These are phyloP conservation scores for Himalopsyche japonica DNA, from an alignment of 2,888 invertebrate species.

Conservation along the genomic window DNA sequence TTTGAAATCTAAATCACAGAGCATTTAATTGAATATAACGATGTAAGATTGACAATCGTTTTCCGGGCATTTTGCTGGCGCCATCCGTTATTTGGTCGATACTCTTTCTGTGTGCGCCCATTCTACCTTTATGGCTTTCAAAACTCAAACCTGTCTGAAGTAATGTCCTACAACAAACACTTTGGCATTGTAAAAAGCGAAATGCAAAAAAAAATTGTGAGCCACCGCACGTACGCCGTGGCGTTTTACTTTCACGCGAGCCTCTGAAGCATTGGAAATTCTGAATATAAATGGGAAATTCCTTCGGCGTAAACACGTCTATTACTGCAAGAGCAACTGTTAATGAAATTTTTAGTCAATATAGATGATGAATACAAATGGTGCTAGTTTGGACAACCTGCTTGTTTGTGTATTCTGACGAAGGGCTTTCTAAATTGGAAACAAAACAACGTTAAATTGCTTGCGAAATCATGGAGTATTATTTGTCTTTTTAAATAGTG, in stretches of 20 bases:
- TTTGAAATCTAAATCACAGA: background rate
- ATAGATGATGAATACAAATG: background rate
- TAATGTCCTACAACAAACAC: slow-evolving; percentile 14
- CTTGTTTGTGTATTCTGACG: background rate
- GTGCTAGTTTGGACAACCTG: background rate
- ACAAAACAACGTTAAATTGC: background rate
- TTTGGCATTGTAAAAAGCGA: background rate
- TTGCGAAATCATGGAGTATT: background rate
- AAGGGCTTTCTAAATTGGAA: background rate
- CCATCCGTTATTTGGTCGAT: background rate
- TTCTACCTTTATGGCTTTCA: background rate
- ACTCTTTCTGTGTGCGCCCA: background rate
- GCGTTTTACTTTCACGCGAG: background rate
- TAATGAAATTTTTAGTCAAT: background rate
- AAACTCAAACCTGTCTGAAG: slow-evolving; percentile 11
- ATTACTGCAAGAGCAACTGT: background rate
- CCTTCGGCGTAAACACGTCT: background rate
- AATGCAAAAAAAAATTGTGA: background rate
- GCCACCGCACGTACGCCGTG: background rate
- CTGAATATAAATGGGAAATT: background rate
- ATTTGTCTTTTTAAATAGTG: background rate
- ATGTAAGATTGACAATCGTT: slow-evolving; percentile 1
- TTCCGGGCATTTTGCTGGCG: background rate
- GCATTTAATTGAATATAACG: background rate
- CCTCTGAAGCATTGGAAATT: background rate